Base-by-base conservation (phyloP, 2,113 vertebrate genomes). In the Alligator mississippiensis region DNA sequence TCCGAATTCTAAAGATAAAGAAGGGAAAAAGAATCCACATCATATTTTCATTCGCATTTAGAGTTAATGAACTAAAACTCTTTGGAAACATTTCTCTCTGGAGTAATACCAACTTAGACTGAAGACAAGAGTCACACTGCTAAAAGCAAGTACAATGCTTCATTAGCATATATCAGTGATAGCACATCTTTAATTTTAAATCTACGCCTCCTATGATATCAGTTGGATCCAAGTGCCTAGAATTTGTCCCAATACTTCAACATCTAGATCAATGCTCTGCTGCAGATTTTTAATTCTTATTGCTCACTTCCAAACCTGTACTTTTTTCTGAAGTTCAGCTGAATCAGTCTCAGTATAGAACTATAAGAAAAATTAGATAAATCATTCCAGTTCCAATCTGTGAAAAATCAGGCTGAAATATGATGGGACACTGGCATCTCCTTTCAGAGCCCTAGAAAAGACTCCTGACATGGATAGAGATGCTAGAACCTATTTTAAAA, bases 1-100 rank as follows among this genome's bases (percentile, higher is more conserved):
- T 60, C 93, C 38, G 76, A 98, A 98, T 80, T 98, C 99, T 99
- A 96, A 66, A 93, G 70, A 96, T 80, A 79, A 85, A 90, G 10
- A 63, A 82, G n/a, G 87, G 84, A 85, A 87, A 60, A 57, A 3
- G 81, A 70, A 82, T 77, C 4, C 16, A 89, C 16, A 84, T 1
- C 19, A 38, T 82, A 93, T 12, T 91, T 87, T 83, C 63, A 68
- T 80, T 85, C 38, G 38, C 30, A 66, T 64, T 59, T 12, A 88
- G 21, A 76, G 57, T 8, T 70, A 59, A 25, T 81, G 82, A 94
- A 54, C 60, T 47, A 59, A 76, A 70, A 74, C 13, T 85, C 74
- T 79, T 80, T 81, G 68, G 88, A 83, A 90, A 81, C 25, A 25
- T 30, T 81, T 88, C 74, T 77, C 88, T 57, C 0, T 30, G 11